Evolutionary conservation across 2,888 invertebrate genomes (phyloP).

Genomic region (Brenthis daphne): DNA sequence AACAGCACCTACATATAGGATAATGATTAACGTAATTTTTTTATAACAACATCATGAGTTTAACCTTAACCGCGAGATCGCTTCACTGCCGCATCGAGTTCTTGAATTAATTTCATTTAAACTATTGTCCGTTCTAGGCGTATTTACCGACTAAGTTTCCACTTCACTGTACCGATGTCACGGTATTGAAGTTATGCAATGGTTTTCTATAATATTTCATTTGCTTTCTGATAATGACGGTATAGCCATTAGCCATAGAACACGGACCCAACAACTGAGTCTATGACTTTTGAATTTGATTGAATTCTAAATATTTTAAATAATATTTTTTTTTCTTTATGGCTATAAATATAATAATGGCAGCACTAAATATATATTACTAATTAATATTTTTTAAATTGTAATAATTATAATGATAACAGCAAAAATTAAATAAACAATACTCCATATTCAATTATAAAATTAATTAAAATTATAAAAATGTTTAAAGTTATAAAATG

Average conservation of each 20-base stretch:
- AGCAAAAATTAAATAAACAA: no score
- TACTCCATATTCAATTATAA: no score
- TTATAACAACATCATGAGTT: background rate
- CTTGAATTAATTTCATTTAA: slow-evolving; percentile 29
- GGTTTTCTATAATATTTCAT: slow-evolving; percentile 36
- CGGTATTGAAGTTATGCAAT: slow-evolving; percentile 41
- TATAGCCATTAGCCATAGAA: slow-evolving; percentile 32
- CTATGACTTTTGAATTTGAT: slow-evolving; percentile 25
- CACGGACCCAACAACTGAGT: slow-evolving; percentile 27
- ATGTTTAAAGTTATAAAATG: no score
- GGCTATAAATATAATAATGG: no score
- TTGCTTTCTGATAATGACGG: slow-evolving; percentile 25
- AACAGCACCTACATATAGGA: slow-evolving; percentile 17
- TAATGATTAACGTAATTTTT: slow-evolving; percentile 9
- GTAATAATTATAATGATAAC: no score
- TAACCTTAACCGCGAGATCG: slow-evolving; percentile 22
- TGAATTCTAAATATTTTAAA: no score
- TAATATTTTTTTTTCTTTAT: no score
- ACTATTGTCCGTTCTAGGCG: slow-evolving; percentile 32
- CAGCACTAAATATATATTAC: no score
- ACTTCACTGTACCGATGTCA: slow-evolving; percentile 22
- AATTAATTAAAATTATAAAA: no score
- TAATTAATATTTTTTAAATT: no score
- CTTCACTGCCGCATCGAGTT: slow-evolving; percentile 13
- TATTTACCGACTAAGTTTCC: slow-evolving; percentile 32